Conservation (phyloP, 2,888 invertebrate species). For the Apantesis nais region DNA sequence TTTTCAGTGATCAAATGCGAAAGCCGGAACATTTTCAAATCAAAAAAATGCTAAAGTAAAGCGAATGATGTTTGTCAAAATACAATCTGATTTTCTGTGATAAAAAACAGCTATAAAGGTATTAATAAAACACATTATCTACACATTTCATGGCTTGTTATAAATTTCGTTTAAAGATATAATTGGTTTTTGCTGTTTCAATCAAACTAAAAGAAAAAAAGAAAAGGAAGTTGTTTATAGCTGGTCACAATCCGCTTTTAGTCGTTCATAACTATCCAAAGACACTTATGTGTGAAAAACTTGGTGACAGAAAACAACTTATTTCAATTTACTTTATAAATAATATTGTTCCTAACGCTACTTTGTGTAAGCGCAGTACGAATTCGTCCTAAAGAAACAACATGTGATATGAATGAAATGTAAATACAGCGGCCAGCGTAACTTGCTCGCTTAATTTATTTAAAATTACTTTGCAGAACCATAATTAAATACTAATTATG, state of each 20-base stretch:
- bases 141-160: too few species aligned
- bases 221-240: too few species aligned
- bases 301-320: not conserved
- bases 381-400: constrained; percentile 10
- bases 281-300: not conserved
- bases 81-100: too few species aligned
- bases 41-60: too few species aligned
- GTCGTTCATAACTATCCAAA: too few species aligned
- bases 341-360: not conserved
- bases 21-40: not conserved
- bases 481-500: constrained; percentile 39
- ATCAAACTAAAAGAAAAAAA: too few species aligned
- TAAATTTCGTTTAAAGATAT: too few species aligned
- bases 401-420: constrained; percentile 16
- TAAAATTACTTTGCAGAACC: constrained; percentile 16
- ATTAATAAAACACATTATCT: too few species aligned
- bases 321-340: not conserved
- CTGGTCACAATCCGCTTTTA: too few species aligned
- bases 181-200: too few species aligned
- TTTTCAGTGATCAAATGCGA: not conserved
- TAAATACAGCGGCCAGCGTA: constrained; percentile 5
- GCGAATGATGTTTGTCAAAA: too few species aligned
- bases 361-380: not conserved
- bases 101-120: too few species aligned
- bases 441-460: constrained; percentile 21